phyloP scores from a whole-genome alignment of 2,888 invertebrate species.

The Rhogogaster chlorosoma region DNA sequence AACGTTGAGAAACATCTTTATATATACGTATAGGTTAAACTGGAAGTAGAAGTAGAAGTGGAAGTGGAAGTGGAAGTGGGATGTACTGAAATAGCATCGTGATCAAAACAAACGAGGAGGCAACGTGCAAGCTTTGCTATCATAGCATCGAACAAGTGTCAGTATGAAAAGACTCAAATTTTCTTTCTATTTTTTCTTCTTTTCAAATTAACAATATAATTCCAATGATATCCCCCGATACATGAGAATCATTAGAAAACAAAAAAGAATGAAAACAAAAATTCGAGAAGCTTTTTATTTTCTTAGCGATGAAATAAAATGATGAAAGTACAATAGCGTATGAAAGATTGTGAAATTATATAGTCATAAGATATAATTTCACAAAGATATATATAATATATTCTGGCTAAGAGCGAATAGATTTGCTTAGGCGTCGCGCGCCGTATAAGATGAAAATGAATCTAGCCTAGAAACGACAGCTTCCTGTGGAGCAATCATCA shows the following conservation, averaged over 20 bases:
- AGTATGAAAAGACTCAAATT: background rate
- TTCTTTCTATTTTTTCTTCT: background rate
- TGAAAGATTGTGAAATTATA: background rate
- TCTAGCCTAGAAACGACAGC: slow-evolving; percentile 37
- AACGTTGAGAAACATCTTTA: slow-evolving; percentile 31
- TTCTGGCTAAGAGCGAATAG: background rate
- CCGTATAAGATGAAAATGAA: slow-evolving; percentile 30
- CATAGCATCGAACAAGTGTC: slow-evolving; percentile 6
- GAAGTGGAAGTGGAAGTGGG: background rate
- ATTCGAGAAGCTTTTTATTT: background rate
- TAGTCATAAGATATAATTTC: background rate
- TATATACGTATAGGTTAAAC: background rate
- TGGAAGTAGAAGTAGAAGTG: background rate
- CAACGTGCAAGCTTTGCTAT: background rate
- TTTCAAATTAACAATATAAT: background rate
- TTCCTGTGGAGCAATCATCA: slow-evolving; percentile 45
- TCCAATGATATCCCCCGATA: too few relatives aligned
- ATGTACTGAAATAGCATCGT: slow-evolving; percentile 30
- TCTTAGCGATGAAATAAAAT: too few relatives aligned
- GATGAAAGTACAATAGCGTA: too few relatives aligned
- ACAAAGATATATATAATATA: background rate
- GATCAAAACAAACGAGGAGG: slow-evolving; percentile 21
- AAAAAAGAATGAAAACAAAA: background rate
- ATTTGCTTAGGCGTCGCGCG: slow-evolving; percentile 9
- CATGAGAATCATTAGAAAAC: too few relatives aligned